Evolutionary conservation across 2,888 invertebrate species (phyloP).

Genomic region (Crepidodera aurea): DNA sequence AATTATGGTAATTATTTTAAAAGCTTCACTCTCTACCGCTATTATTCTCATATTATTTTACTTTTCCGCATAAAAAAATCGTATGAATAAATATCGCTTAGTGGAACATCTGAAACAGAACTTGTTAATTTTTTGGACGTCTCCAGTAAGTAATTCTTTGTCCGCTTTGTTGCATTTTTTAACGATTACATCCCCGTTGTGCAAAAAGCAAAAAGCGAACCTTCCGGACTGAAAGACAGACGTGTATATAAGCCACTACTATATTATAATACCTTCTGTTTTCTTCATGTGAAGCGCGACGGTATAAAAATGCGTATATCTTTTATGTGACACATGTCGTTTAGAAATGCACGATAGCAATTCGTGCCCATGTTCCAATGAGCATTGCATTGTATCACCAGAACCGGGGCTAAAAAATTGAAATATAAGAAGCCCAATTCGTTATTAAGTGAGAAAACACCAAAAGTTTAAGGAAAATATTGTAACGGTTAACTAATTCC

Average conservation of each 20-base stretch:
- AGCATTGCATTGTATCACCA: no score
- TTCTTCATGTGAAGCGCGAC: slow-evolving; percentile 41
- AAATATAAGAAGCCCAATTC: no score
- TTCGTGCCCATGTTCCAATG: slow-evolving; percentile 40
- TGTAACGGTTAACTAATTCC: no score
- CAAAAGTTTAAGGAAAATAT: no score
- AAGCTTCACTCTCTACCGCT: slow-evolving; percentile 4
- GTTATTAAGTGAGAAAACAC: no score
- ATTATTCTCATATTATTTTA: slow-evolving; percentile 10
- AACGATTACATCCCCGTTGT: slow-evolving; percentile 35
- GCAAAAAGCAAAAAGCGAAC: slow-evolving; percentile 20
- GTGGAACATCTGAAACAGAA: slow-evolving; percentile 13
- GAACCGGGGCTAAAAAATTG: no score
- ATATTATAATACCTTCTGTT: slow-evolving; percentile 35
- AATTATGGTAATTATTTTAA: slow-evolving; percentile 12
- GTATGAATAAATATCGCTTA: slow-evolving; percentile 9
- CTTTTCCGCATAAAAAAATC: slow-evolving; percentile 2
- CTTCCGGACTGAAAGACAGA: slow-evolving; percentile 29
- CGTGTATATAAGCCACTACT: slow-evolving; percentile 19
- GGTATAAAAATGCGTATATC: slow-evolving; percentile 43
- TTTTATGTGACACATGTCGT: slow-evolving; percentile 42
- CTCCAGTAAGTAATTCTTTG: slow-evolving; percentile 27
- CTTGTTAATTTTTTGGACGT: slow-evolving; percentile 34
- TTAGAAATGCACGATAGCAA: slow-evolving; percentile 42
- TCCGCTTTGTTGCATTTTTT: slow-evolving; percentile 37